Evolutionary conservation across 2,797 vertebrate genomes (phyloP), one percentile per base, ranked within the genome.

Genomic region (Melanotaenia trifasciata): DNA sequence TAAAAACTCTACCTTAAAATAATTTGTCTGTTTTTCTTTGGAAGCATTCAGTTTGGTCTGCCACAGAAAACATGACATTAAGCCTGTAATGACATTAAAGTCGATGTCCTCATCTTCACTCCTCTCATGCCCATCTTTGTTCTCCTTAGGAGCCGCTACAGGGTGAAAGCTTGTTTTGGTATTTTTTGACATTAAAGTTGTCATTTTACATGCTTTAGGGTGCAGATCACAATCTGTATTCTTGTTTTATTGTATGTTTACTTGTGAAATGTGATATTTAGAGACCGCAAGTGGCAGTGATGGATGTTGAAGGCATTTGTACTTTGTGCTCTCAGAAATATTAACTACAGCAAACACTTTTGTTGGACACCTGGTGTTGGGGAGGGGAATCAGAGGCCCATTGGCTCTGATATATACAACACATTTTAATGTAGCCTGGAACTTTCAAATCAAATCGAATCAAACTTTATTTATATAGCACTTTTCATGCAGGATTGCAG

Each of bases 181-280:
- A 74, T 83, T 80, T 80, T 81, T 84, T 82, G 59, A 86, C 85
- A 84, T 77, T 87, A 65, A 72, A 80, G 36, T 67, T 73, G 73
- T 86, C 60, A 76, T 84, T 84, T 74, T 28, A 67, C 8, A 30
- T 53, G 30, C 65, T 77, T 72, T 36, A 58, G 61, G 69, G 60
- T 51, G 58, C 63, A 65, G 33, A 74, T 84, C 65, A 58, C 73
- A 74, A 26, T 80, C 67, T 87, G 47, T 67, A 30, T 13, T 51
- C 26, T 53, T 33, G 63, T 58, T 58, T 33, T 69, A 75, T 64
- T 38, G 2, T 71, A 56, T 75, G 57, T 70, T 51, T 74, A 43
- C 47, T 75, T 74, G 47, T 57, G 57, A 72, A 78, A 74, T 38
- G 10, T 77, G 64, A 18, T 74, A 76, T 81, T 88, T 81, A 69